Evolutionary conservation across 2,888 invertebrate species (phyloP).

Genomic region (Eupithecia centaureata): DNA sequence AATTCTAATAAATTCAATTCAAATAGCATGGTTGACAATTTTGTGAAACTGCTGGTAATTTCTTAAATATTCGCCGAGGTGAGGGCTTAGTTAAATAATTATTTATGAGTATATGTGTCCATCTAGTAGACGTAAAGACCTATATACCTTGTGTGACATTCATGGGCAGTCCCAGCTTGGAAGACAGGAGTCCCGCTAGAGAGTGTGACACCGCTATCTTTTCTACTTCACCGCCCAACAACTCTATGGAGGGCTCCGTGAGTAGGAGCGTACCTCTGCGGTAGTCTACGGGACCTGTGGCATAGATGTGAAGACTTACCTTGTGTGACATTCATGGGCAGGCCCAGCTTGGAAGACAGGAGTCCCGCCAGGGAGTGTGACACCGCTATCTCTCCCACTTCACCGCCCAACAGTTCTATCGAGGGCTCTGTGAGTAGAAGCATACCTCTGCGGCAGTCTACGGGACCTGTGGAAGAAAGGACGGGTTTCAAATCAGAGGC

Average conservation of each 20-base stretch:
- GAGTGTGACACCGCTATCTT: conserved; percentile 83
- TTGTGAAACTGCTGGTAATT: too few relatives aligned
- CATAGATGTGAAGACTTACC: too few relatives aligned
- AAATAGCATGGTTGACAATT: too few relatives aligned
- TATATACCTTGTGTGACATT: conserved; percentile 64
- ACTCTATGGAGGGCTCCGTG: conserved; percentile 82
- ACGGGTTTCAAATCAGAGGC: too few relatives aligned
- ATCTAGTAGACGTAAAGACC: too few relatives aligned
- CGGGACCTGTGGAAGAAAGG: conserved; percentile 76
- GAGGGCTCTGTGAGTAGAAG: conserved; percentile 85
- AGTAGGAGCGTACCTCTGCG: conserved; percentile 88
- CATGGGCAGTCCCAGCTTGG: conserved; percentile 80
- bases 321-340: conserved; percentile 67
- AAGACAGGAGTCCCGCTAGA: conserved; percentile 84
- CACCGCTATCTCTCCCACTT: conserved; percentile 85
- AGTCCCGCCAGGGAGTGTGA: conserved; percentile 85
- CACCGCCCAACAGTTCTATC: conserved; percentile 88
- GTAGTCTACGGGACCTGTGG: conserved; percentile 86
- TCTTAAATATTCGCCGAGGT: too few relatives aligned
- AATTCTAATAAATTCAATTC: too few relatives aligned
- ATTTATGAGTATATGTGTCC: too few relatives aligned
- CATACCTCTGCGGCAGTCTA: conserved; percentile 88
- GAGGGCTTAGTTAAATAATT: too few relatives aligned
- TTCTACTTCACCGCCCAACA: conserved; percentile 90
- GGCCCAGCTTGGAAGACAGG: conserved; percentile 83